Evolutionary conservation across 2,113 vertebrate genomes (phyloP).

Genomic region (Hemicordylus capensis): DNA sequence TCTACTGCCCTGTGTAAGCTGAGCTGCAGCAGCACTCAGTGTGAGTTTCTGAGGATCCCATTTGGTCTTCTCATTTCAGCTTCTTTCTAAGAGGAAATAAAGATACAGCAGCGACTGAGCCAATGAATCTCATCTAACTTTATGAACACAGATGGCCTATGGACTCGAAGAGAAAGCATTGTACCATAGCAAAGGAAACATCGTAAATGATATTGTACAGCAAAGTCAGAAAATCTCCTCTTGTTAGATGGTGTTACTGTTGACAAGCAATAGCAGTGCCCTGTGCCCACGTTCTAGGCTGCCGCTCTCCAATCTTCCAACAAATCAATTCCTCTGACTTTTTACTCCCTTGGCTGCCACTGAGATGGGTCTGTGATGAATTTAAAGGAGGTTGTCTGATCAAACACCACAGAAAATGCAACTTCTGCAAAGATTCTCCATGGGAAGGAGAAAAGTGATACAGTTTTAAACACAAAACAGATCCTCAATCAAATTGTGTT

Average conservation of each 20-base stretch:
- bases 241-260: not conserved
- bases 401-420: not conserved
- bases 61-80: too few species aligned
- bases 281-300: not conserved
- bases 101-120: not conserved
- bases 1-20: not conserved
- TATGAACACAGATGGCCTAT: not conserved
- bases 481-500: too few species aligned
- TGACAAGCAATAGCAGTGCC: not conserved
- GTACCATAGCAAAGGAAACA: not conserved
- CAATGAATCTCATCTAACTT: not conserved
- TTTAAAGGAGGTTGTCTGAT: constrained; percentile 2
- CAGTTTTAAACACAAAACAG: not conserved
- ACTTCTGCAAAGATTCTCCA: not conserved
- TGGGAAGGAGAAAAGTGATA: not conserved
- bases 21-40: not conserved
- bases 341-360: constrained; percentile 9
- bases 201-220: not conserved
- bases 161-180: not conserved
- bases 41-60: not conserved
- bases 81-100: not conserved
- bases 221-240: not conserved
- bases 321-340: constrained; percentile 17
- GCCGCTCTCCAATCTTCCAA: constrained; percentile 1
- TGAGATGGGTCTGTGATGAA: not conserved